Evolutionary conservation across 1,140 invertebrate genomes (phyloP).

Genomic region (Drosophila jambulina): DNA sequence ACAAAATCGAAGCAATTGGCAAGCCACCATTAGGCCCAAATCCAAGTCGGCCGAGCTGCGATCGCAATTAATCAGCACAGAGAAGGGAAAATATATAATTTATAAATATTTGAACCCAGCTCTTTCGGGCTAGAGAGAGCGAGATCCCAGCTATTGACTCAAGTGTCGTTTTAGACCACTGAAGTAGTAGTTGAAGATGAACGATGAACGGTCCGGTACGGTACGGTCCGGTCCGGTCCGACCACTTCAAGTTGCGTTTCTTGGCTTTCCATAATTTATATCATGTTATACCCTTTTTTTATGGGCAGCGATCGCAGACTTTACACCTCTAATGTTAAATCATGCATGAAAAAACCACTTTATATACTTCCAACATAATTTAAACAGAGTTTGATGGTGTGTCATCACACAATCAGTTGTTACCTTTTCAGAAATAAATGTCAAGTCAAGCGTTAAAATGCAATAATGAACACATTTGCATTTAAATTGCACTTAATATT

Average conservation of each 20-base stretch:
- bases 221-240: conserved; percentile 6
- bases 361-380: not conserved
- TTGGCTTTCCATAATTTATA: conserved; percentile 15
- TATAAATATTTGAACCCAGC: not conserved
- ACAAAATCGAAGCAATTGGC: conserved; percentile 28
- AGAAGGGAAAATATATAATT: not conserved
- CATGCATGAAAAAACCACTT: not conserved
- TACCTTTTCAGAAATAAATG: not conserved
- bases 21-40: conserved; percentile 22
- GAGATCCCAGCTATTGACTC: conserved; percentile 59
- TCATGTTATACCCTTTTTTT: conserved; percentile 15
- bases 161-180: conserved; percentile 82
- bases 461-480: not conserved
- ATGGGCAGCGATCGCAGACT: not conserved
- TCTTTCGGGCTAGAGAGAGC: not conserved
- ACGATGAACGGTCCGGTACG: not conserved
- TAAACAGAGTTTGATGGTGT: not conserved
- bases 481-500: conserved; percentile 1
- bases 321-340: not conserved
- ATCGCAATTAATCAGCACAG: conserved; percentile 27
- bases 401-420: not conserved
- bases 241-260: conserved; percentile 38
- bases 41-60: not conserved
- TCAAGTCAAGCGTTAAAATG: not conserved
- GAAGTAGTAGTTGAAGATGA: conserved; percentile 66